Evolutionary conservation across 1,140 invertebrate genomes (phyloP).

Genomic region (Sminthurides bifidus): DNA sequence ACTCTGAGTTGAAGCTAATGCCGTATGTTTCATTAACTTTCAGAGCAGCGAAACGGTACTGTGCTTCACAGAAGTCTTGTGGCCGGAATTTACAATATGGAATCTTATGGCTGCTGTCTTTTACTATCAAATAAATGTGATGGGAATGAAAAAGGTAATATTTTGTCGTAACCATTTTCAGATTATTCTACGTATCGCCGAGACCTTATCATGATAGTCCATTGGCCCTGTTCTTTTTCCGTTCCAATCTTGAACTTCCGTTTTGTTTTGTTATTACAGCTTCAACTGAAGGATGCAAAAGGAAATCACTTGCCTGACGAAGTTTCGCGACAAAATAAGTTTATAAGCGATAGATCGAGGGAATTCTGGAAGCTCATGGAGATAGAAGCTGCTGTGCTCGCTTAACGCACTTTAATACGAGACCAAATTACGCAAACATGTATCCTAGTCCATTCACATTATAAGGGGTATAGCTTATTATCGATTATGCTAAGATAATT

Average conservation of each 20-base stretch:
- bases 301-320: neutral
- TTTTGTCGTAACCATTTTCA: neutral
- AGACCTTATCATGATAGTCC: too few relatives aligned
- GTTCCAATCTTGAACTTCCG: too few relatives aligned
- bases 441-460: too few relatives aligned
- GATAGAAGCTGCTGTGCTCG: neutral
- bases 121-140: slow-evolving; percentile 57
- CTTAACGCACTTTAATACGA: too few relatives aligned
- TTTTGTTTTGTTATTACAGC: neutral
- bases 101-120: slow-evolving; percentile 72
- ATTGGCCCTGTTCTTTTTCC: too few relatives aligned
- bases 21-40: slow-evolving; percentile 34
- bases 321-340: neutral
- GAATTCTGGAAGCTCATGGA: neutral
- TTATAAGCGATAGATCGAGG: neutral
- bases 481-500: too few relatives aligned
- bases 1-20: neutral
- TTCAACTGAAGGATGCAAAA: neutral
- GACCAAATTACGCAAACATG: too few relatives aligned
- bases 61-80: slow-evolving; percentile 69
- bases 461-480: too few relatives aligned
- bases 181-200: neutral
- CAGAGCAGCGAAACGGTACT: slow-evolving; percentile 56
- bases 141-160: slow-evolving; percentile 18
- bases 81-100: slow-evolving; percentile 90